These are phyloP conservation scores for Malacoctenus gilli DNA, from an alignment of 2,797 vertebrate genomes.

Conservation along the genomic window DNA sequence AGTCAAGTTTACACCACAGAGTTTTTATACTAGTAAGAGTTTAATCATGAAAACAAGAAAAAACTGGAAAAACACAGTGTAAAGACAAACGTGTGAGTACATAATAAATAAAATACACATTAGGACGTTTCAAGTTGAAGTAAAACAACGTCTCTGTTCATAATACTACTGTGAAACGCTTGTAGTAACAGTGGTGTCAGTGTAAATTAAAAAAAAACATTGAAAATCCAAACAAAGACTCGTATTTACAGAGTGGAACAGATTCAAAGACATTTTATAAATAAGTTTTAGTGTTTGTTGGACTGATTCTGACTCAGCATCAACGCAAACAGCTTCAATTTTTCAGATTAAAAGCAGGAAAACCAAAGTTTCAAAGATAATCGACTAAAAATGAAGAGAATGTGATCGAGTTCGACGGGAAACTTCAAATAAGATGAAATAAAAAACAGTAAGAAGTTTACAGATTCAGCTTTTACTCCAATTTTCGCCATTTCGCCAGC, in stretches of 20 bases:
- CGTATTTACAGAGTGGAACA: conserved; percentile 62
- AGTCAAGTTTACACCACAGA: neutral
- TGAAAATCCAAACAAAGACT: conserved; percentile 45
- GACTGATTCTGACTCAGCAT: too few relatives aligned
- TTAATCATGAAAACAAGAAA: conserved; percentile 73
- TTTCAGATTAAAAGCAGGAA: too few relatives aligned
- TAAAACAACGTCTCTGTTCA: conserved; percentile 50
- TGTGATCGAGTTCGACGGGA: too few relatives aligned
- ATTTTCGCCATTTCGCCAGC: too few relatives aligned
- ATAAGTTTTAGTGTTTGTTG: too few relatives aligned
- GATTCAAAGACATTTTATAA: conserved; percentile 26
- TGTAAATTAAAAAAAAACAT: conserved; percentile 41
- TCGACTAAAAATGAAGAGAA: too few relatives aligned
- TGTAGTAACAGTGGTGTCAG: conserved; percentile 38
- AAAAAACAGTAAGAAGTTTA: too few relatives aligned
- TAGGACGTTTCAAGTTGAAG: conserved; percentile 53
- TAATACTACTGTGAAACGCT: conserved; percentile 48
- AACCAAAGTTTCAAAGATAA: too few relatives aligned
- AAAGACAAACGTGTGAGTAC: conserved; percentile 50
- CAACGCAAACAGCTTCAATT: too few relatives aligned
- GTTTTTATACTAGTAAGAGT: conserved; percentile 50
- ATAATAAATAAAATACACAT: conserved; percentile 75
- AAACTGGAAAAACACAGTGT: conserved; percentile 57
- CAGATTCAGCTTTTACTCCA: too few relatives aligned
- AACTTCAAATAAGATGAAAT: too few relatives aligned